Evolutionary conservation across 2,797 vertebrate species (phyloP), one percentile per base, ranked within the genome.

Genomic region (Gobio occitaniae): DNA sequence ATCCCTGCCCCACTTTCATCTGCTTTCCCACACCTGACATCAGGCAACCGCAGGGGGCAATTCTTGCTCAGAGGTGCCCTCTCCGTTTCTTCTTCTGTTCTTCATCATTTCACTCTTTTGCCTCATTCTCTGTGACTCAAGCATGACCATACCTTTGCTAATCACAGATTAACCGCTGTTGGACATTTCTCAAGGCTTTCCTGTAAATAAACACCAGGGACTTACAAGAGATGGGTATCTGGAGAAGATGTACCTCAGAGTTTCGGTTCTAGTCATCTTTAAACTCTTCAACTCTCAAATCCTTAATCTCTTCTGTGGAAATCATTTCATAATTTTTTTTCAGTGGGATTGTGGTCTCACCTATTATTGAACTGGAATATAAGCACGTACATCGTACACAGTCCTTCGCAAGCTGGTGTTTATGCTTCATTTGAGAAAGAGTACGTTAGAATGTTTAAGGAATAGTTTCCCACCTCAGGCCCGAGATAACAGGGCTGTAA

Each of bases 1-100:
- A 92, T 92, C 93, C 86, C 93, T 92, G 87, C 90, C 91, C 89
- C 89, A 89, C 95, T 95, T 95, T 96, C 95, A 95, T 96, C 94
- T 94, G 92, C 92, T 92, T 92, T 93, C 92, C 92, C 93, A 86
- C 91, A 94, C 93, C 94, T 95, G 95, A 95, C 94, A 94, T 93
- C 91, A 92, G 66, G 90, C 91, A 90, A 93, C 94, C 92, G 82
- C 90, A 90, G 94, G 93, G 93, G 94, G 92, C 80, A 72, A 71
- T 77, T 80, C 82, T 83, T 68, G 52, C 81, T 68, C 90, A 83
- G 85, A 87, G 90, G 56, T 84, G 47, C 79, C 75, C 85, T 85
- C 83, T 78, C 65, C 59, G 1, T 83, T 38, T 59, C 17, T 63
- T 66, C 65, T 25, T 44, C 59, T 68, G 16, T 70, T 66, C 71